Percentiles rank a stretch among this genome's conserved stretches.
Evolutionary conservation across 2,113 vertebrate species (phyloP).

Genomic region (Phasianus colchicus): DNA sequence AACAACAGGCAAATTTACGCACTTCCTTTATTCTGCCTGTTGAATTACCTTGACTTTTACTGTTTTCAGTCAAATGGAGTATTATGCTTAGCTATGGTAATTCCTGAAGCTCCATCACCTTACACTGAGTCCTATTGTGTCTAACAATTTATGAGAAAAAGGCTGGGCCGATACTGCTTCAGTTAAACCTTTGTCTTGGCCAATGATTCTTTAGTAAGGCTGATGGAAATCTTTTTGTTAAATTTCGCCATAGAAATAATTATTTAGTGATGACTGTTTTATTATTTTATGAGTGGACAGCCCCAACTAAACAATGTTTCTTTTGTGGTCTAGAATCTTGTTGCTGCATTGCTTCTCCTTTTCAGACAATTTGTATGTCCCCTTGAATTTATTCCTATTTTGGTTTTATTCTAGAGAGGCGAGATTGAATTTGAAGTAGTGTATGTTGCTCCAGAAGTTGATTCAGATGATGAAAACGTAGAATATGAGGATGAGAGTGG

Average conservation of each 20-base stretch:
- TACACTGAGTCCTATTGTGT: neutral
- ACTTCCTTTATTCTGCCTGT: neutral
- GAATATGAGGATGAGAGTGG: constrained; percentile 98
- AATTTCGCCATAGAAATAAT: neutral
- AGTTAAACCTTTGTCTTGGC: neutral
- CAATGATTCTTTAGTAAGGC: neutral
- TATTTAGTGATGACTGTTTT: accelerated
- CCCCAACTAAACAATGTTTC: neutral
- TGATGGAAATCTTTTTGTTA: neutral
- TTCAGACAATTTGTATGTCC: neutral
- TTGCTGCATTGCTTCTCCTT: neutral
- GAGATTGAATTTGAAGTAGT: constrained; percentile 99
- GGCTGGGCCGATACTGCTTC: neutral
- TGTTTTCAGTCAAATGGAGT: neutral
- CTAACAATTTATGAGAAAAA: neutral
- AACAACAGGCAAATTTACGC: neutral
- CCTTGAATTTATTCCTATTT: neutral
- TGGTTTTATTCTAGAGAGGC: constrained; percentile 82
- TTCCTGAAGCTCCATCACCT: neutral
- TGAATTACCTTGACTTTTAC: neutral
- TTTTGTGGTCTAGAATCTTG: neutral
- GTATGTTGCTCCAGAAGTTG: constrained; percentile 97
- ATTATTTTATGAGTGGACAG: neutral
- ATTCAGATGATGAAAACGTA: constrained; percentile 98
- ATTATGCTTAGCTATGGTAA: neutral